Evolutionary conservation across 1,140 invertebrate genomes (phyloP).

Genomic region (Drosophila pallidifrons): DNA sequence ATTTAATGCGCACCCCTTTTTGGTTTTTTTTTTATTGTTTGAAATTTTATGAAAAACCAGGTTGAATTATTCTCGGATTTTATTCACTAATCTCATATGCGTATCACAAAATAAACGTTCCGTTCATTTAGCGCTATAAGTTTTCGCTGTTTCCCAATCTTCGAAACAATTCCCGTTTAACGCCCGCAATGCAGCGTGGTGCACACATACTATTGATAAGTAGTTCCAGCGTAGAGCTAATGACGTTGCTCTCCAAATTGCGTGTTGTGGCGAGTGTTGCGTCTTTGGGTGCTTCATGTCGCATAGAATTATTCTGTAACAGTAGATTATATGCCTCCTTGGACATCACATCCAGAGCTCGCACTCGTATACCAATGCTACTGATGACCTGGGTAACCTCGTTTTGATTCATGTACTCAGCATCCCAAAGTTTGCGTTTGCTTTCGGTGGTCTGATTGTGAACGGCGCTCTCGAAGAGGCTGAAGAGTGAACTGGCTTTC

Average conservation of each 20-base stretch:
- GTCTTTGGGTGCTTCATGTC: constrained; percentile 1
- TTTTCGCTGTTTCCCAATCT: constrained; percentile 33
- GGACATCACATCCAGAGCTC: constrained; percentile 50
- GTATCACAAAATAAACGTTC: constrained; percentile 68
- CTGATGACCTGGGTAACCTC: constrained; percentile 20
- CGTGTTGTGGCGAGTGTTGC: too few species aligned
- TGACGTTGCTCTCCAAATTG: not conserved
- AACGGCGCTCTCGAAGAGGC: constrained; percentile 54
- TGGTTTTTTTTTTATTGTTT: constrained; percentile 35
- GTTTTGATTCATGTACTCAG: constrained; percentile 41
- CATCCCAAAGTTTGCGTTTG: constrained; percentile 45
- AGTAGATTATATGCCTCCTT: constrained; percentile 45
- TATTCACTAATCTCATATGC: constrained; percentile 79
- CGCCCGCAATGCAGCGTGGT: constrained; percentile 53
- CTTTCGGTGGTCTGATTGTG: constrained; percentile 26
- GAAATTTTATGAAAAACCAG: constrained; percentile 19
- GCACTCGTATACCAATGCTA: not conserved
- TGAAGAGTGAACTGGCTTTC: constrained; percentile 53
- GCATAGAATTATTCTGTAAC: constrained; percentile 39
- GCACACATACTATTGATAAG: constrained; percentile 72
- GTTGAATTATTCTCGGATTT: constrained; percentile 64
- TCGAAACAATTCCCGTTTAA: constrained; percentile 61
- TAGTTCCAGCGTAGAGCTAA: constrained; percentile 58
- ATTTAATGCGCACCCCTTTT: constrained; percentile 63
- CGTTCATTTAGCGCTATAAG: constrained; percentile 42